These are phyloP conservation scores for Limnephilus marmoratus DNA, from an alignment of 2,888 invertebrate species.

Conservation along the genomic window DNA sequence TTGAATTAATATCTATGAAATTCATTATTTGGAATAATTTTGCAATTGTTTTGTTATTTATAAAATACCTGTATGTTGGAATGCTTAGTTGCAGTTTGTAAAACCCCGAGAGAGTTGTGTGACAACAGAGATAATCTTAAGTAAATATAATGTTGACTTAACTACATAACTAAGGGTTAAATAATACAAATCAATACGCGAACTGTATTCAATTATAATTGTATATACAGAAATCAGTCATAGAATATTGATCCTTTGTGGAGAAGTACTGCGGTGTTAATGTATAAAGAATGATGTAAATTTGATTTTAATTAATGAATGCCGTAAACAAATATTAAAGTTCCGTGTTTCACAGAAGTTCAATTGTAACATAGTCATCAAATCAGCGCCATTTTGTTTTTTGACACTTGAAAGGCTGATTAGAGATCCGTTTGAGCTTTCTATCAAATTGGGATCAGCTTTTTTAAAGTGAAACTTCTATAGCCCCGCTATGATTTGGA, in stretches of 20 bases:
- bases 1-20: neutral
- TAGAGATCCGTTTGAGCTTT: too few species aligned
- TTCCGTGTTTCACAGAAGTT: too few species aligned
- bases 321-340: neutral
- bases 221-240: constrained; percentile 46
- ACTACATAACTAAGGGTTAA: neutral
- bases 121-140: neutral
- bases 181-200: constrained; percentile 21
- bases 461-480: too few species aligned
- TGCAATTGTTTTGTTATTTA: neutral
- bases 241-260: constrained; percentile 35
- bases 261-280: neutral
- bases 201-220: constrained; percentile 9
- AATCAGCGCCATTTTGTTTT: too few species aligned
- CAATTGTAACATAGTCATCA: too few species aligned
- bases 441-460: too few species aligned
- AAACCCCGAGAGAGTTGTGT: neutral
- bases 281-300: neutral
- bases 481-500: too few species aligned
- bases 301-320: neutral
- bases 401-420: too few species aligned
- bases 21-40: neutral
- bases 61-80: neutral
- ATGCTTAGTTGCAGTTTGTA: neutral
- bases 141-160: constrained; percentile 8